Evolutionary conservation across 2,113 vertebrate species (phyloP).

Genomic region (Hypomesus transpacificus): DNA sequence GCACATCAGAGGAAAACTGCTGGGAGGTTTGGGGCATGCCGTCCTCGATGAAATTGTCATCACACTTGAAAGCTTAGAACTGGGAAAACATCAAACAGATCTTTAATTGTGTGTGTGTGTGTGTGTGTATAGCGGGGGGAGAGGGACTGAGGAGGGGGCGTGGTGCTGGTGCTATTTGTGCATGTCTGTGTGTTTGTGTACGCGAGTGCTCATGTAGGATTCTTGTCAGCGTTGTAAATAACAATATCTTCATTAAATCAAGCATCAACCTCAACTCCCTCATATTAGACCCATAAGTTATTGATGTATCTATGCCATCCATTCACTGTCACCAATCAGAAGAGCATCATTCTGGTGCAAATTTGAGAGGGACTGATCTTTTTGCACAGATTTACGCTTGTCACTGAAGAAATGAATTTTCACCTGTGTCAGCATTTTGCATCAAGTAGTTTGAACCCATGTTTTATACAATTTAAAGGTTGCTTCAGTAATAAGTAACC

Average conservation of each 20-base stretch:
- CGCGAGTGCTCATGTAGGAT: background rate
- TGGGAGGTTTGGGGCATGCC: slow-evolving; percentile 33
- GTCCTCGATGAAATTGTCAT: slow-evolving; percentile 58
- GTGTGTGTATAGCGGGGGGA: slow-evolving; percentile 32
- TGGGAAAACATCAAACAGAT: slow-evolving; percentile 62
- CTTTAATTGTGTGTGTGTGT: slow-evolving; percentile 55
- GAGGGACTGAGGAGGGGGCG: too few relatives aligned
- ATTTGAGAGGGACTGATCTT: too few relatives aligned
- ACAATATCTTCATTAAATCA: slow-evolving; percentile 7
- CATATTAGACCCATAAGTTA: too few relatives aligned
- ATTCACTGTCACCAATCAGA: too few relatives aligned
- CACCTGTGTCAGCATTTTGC: too few relatives aligned
- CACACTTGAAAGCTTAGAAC: slow-evolving; percentile 56
- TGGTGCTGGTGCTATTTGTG: slow-evolving; percentile 44
- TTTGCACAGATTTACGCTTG: too few relatives aligned
- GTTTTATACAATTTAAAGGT: too few relatives aligned
- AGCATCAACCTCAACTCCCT: background rate
- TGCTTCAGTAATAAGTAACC: too few relatives aligned
- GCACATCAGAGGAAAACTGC: slow-evolving; percentile 58
- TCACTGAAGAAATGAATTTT: too few relatives aligned
- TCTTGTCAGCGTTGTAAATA: slow-evolving; percentile 21
- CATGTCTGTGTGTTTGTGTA: slow-evolving; percentile 31
- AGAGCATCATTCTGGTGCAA: too few relatives aligned
- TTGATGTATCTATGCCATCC: too few relatives aligned
- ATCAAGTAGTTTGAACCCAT: too few relatives aligned